Base-by-base conservation (phyloP, 1,140 invertebrate species). In the Drosophila grimshawi region DNA sequence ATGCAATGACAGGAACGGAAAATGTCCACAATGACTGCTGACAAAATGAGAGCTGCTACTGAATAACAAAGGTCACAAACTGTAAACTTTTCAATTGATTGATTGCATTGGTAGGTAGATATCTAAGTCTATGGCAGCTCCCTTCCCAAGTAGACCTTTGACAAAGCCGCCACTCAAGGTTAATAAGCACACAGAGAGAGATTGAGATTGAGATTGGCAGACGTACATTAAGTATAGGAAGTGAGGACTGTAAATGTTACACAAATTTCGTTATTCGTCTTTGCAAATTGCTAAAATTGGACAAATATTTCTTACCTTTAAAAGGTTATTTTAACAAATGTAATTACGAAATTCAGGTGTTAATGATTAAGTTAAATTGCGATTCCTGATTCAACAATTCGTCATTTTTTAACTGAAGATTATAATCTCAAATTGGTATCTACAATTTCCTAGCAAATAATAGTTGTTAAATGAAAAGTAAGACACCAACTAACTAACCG, bases 61-160 rank as follows among this genome's bases (percentile, higher is more conserved):
- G 72, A 83, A 62, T 85, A 85, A 85, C 81, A 85, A 85, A 85
- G 81, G 81, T 85, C 81, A 73, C 72, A 83, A 75, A 43, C 37
- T 37, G 46, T 46, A 80, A 85, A 85, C 73, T 85, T 81, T 80
- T 64, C 77, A 85, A 85, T 85, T 85, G 81, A 85, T 85, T 83
- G 81, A 85, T 85, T 61, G 77, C 60, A 51, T 55, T 51, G 52
- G 59, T 52, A 41, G 39, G 39, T n/a, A 8, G 7, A 7, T 43
- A 8, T 43, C 32, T 46, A 10, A n/a, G 30, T 27, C 11, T 60
- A 60, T 46, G 43, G 2, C 57, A 35, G 45, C 5, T 35, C 57
- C 10, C 55, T n/a, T 5, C 41, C 33, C 60, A 19, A 19, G 19
- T 19, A 53, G 32, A 35, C 45, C n/a, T 29, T 59, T 72, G 62